Evolutionary conservation across 2,888 invertebrate genomes (phyloP).

Genomic region (Tachina lurida): DNA sequence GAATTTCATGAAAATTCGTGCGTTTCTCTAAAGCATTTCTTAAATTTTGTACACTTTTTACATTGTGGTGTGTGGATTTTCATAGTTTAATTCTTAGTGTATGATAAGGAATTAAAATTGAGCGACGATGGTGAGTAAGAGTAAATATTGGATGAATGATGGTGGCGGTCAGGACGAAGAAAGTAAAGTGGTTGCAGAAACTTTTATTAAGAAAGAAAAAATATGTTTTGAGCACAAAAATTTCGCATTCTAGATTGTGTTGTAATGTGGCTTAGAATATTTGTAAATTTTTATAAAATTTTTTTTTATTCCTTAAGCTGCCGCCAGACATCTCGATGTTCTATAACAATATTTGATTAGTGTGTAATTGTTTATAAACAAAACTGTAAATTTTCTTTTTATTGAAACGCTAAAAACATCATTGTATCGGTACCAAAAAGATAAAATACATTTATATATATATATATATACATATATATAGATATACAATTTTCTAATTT

Average conservation of each 20-base stretch:
- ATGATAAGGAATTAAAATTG: conserved; percentile 8
- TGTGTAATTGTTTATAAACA: no score
- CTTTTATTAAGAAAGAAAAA: background rate
- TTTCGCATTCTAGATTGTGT: background rate
- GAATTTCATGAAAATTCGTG: conserved; percentile 4
- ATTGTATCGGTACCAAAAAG: no score
- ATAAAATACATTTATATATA: no score
- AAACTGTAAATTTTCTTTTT: no score
- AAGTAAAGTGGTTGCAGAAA: background rate
- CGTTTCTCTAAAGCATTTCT: conserved; percentile 26
- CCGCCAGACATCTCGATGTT: no score
- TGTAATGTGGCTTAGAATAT: background rate
- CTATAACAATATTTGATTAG: no score
- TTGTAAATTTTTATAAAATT: background rate
- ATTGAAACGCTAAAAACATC: no score
- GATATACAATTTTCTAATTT: no score
- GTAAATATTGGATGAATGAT: background rate
- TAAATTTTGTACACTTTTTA: conserved; percentile 28
- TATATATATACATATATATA: no score
- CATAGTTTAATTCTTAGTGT: conserved; percentile 19
- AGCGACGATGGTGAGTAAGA: background rate
- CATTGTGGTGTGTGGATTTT: background rate
- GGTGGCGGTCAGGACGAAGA: background rate
- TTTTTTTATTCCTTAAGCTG: no score
- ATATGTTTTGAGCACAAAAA: background rate